phyloP scores from a whole-genome alignment of 1,140 invertebrate species.

The Bombus confusus region DNA sequence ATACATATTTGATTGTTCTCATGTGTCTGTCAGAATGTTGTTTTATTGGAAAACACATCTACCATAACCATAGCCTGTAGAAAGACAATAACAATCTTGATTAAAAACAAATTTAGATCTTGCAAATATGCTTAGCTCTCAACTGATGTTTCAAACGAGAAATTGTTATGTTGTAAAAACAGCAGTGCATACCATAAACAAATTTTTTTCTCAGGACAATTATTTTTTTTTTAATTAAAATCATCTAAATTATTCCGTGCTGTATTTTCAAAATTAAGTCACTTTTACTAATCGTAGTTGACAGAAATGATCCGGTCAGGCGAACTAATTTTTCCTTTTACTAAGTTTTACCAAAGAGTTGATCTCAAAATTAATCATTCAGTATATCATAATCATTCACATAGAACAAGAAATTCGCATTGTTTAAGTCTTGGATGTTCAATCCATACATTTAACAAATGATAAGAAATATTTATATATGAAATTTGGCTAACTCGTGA shows the following conservation, averaged over 20 bases:
- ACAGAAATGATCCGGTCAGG: neutral
- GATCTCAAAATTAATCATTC: neutral
- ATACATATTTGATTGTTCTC: neutral
- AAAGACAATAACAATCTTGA: too few relatives aligned
- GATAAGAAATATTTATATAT: conserved; percentile 19
- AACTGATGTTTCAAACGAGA: too few relatives aligned
- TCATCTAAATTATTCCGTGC: neutral
- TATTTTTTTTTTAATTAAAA: neutral
- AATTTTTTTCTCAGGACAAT: neutral
- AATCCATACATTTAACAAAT: neutral
- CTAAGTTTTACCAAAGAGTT: neutral
- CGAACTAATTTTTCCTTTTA: too few relatives aligned
- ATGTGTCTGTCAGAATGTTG: neutral
- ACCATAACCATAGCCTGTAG: neutral
- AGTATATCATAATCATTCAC: neutral
- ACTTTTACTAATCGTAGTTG: neutral
- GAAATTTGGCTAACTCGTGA: conserved; percentile 17
- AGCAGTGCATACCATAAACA: too few relatives aligned
- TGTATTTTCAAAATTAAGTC: neutral
- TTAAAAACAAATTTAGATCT: too few relatives aligned
- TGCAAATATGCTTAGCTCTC: too few relatives aligned
- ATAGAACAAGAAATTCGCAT: neutral
- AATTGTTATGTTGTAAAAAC: too few relatives aligned
- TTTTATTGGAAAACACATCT: neutral
- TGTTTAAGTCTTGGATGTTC: neutral